Evolutionary conservation across 2,888 invertebrate species (phyloP).

Genomic region (Gibbula magus): DNA sequence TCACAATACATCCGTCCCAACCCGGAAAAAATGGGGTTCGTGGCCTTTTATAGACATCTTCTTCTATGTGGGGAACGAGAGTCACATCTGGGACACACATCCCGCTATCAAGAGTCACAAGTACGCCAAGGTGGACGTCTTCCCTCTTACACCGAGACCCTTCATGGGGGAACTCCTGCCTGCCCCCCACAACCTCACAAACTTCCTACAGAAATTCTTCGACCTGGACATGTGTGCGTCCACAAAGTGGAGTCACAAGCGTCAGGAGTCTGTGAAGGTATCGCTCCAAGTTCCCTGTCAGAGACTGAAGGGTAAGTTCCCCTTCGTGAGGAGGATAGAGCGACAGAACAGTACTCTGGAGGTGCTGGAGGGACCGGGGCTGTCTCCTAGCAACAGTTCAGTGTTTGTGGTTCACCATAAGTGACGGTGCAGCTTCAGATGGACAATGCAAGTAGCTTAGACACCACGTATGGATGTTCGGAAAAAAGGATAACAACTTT

Average conservation of each 20-base stretch:
- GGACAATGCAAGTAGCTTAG: too few relatives aligned
- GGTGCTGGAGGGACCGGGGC: not conserved
- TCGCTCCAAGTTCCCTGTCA: conserved; percentile 34
- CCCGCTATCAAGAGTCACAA: not conserved
- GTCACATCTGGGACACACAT: conserved; percentile 43
- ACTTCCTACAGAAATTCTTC: conserved; percentile 33
- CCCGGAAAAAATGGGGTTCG: conserved; percentile 29
- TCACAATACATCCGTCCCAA: conserved; percentile 23
- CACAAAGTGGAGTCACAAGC: conserved; percentile 34
- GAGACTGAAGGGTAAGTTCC: conserved; percentile 31
- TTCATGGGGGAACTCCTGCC: conserved; percentile 37
- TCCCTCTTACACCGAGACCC: conserved; percentile 41
- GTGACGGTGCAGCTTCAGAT: too few relatives aligned
- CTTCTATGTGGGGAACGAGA: conserved; percentile 43
- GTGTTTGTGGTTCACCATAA: too few relatives aligned
- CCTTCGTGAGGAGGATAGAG: conserved; percentile 34
- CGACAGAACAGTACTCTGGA: not conserved
- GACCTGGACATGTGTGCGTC: conserved; percentile 30
- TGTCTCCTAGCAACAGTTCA: too few relatives aligned
- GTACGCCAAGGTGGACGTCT: conserved; percentile 34
- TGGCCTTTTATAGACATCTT: conserved; percentile 50
- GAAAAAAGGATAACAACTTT: too few relatives aligned
- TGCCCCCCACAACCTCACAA: conserved; percentile 37
- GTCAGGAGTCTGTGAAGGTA: not conserved
- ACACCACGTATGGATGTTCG: too few relatives aligned